phyloP scores from a whole-genome alignment of 2,888 invertebrate species.

The Stenodema calcarata region DNA sequence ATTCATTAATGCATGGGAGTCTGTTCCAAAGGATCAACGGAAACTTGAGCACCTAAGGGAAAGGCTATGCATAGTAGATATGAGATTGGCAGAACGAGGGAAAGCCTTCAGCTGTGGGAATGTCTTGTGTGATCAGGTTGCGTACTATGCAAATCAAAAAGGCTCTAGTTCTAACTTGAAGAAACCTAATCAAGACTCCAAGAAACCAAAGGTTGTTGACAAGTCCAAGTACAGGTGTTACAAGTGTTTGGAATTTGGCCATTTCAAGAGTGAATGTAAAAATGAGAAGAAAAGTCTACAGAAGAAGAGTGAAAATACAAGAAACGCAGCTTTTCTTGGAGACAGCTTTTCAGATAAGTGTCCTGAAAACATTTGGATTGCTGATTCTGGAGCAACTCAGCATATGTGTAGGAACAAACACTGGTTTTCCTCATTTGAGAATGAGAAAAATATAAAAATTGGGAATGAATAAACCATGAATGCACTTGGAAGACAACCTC shows the following conservation, averaged over 20 bases:
- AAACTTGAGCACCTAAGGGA: conserved; percentile 34
- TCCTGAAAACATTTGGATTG: conserved; percentile 12
- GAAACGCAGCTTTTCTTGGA: background rate
- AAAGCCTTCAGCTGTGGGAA: too few relatives aligned
- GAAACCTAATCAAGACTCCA: background rate
- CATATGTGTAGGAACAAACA: conserved; percentile 27
- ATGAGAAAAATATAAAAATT: background rate
- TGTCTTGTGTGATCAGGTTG: background rate
- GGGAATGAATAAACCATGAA: conserved; percentile 12
- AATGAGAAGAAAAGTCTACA: background rate
- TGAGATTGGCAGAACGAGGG: conserved; percentile 19
- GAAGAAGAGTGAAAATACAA: background rate
- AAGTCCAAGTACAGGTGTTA: background rate
- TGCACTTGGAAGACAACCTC: conserved; percentile 8
- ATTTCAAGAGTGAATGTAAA: conserved; percentile 19
- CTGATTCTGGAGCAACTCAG: conserved; percentile 46
- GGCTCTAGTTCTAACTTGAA: background rate
- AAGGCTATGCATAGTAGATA: conserved; percentile 34
- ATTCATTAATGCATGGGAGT: conserved; percentile 50
- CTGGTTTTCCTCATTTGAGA: conserved; percentile 22
- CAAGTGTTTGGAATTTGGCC: conserved; percentile 26
- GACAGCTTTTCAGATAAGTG: background rate
- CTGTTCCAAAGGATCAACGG: conserved; percentile 39
- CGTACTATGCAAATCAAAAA: background rate
- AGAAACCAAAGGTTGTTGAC: background rate